Percentiles rank a stretch among this genome's conserved stretches.
Conservation (phyloP, 2,113 vertebrate species). For the Calyptomena viridis region DNA sequence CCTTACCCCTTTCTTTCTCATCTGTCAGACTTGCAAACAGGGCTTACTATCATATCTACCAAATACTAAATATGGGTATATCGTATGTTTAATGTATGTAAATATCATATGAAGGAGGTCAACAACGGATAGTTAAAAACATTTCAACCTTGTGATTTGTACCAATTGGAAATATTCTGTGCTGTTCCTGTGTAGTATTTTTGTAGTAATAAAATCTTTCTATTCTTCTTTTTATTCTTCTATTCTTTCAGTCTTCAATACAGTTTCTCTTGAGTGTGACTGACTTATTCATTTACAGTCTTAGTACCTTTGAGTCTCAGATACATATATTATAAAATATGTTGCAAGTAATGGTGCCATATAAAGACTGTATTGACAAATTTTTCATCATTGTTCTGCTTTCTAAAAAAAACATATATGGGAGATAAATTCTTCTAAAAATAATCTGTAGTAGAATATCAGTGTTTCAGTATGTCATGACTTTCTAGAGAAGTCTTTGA, state of each 20-base stretch:
- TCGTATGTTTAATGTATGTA: neutral
- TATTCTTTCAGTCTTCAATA: neutral
- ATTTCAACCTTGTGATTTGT: neutral
- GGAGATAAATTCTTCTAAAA: neutral
- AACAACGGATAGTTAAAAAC: neutral
- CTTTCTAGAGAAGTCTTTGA: neutral
- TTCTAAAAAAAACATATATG: neutral
- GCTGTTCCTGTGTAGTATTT: neutral
- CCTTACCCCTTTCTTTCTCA: neutral
- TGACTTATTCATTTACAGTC: neutral
- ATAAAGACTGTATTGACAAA: neutral
- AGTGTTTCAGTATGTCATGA: neutral
- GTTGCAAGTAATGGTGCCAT: neutral
- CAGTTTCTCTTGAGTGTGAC: neutral
- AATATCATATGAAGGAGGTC: neutral
- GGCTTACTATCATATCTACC: neutral
- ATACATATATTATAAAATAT: neutral
- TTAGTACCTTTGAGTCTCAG: neutral
- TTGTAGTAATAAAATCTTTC: neutral
- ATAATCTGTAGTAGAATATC: neutral
- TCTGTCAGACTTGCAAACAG: neutral
- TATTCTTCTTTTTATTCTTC: neutral
- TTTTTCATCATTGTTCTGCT: neutral
- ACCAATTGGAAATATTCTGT: neutral
- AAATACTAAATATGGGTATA: rapidly evolving